A percentile compares a stretch with the other conserved stretches of the same genome.
Evolutionary conservation across 35 echinoderm and acorn worm species (phyloP).

Genomic region (Apostichopus californicus): DNA sequence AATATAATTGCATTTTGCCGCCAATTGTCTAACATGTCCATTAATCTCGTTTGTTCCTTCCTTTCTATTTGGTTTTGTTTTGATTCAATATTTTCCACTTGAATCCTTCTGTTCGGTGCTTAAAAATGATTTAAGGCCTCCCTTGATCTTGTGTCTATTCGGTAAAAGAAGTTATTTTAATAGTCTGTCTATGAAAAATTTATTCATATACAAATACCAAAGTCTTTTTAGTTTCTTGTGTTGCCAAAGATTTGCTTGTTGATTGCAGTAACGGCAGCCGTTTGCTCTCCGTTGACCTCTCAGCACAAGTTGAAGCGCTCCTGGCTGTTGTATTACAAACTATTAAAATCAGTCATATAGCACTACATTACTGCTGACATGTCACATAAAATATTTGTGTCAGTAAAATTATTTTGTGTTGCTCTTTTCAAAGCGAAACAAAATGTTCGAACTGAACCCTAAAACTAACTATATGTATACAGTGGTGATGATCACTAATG

Average conservation of each 20-base stretch:
- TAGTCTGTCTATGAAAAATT: slow-evolving; percentile 14
- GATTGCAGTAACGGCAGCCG: no score
- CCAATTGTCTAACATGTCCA: not conserved
- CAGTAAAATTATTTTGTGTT: not conserved
- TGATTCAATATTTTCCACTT: slow-evolving; percentile 28
- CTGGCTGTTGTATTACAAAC: not conserved
- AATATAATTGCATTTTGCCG: slow-evolving; percentile 38
- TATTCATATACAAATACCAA: slow-evolving; percentile 15
- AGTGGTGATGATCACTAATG: no score
- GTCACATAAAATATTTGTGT: not conserved
- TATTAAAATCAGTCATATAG: not conserved
- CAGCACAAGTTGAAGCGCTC: not conserved
- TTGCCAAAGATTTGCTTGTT: no score
- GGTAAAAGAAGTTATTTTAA: not conserved
- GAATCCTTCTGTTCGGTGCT: not conserved
- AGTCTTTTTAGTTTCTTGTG: no score
- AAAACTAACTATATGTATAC: no score
- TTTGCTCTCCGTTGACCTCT: not conserved
- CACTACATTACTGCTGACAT: not conserved
- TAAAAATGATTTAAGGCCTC: slow-evolving; percentile 23
- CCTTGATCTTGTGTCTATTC: not conserved
- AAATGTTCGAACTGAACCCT: no score
- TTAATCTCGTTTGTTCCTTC: not conserved
- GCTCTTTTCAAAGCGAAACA: not conserved
- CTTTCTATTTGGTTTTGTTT: not conserved